phyloP scores from a whole-genome alignment of 2,888 invertebrate genomes.

The Blera fallax region DNA sequence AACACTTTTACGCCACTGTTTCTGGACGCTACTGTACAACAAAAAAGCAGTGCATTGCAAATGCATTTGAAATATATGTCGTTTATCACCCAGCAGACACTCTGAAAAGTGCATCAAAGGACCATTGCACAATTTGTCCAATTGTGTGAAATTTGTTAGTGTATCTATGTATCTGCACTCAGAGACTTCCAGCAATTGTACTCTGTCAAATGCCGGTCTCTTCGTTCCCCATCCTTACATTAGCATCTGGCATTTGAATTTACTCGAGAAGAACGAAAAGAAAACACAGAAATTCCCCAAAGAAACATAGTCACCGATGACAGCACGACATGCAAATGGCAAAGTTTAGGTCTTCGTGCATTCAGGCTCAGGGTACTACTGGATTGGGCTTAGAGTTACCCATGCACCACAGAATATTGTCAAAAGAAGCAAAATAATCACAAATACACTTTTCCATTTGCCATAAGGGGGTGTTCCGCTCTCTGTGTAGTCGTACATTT shows the following conservation, averaged over 20 bases:
- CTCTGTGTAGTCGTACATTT: background rate
- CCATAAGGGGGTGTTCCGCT: background rate
- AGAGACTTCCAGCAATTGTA: slow-evolving; percentile 19
- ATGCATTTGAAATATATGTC: slow-evolving; percentile 5
- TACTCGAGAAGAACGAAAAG: slow-evolving; percentile 4
- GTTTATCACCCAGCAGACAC: slow-evolving; percentile 40
- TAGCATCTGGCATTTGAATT: slow-evolving; percentile 44
- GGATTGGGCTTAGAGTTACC: slow-evolving; percentile 3
- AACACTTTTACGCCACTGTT: background rate
- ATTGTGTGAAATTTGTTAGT: slow-evolving; percentile 55
- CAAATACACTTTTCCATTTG: background rate
- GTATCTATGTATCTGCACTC: slow-evolving; percentile 1
- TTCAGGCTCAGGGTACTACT: slow-evolving; percentile 12
- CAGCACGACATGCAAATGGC: slow-evolving; percentile 54
- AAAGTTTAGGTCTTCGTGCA: slow-evolving; percentile 37
- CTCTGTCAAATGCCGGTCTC: slow-evolving; percentile 20
- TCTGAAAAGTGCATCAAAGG: slow-evolving; percentile 44
- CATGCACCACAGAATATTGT: slow-evolving; percentile 13
- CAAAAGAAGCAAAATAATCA: background rate
- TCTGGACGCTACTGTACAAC: background rate
- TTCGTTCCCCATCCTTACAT: slow-evolving; percentile 9
- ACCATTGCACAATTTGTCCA: slow-evolving; percentile 49
- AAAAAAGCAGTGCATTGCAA: background rate
- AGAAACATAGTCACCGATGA: slow-evolving; percentile 23
- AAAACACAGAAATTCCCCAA: slow-evolving; percentile 23